A percentile compares a stretch with the other conserved stretches of the same genome.
phyloP scores from a whole-genome alignment of 2,113 vertebrate genomes.

The Rhynchomys soricoides region DNA sequence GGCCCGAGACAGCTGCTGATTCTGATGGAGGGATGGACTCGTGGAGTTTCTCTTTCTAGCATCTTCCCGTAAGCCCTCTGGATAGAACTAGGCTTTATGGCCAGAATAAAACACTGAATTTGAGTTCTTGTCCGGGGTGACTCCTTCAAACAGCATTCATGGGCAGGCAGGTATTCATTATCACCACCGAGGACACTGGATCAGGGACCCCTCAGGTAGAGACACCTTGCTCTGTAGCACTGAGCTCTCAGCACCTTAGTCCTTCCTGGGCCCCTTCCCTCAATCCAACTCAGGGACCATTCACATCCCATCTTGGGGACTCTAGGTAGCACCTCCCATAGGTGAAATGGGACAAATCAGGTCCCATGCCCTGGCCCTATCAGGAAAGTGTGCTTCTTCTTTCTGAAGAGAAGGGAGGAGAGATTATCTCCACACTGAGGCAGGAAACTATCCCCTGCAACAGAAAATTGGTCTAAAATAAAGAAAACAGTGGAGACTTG shows the following conservation, averaged over 20 bases:
- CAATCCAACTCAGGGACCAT: neutral
- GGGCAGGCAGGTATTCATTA: neutral
- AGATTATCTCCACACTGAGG: neutral
- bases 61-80: neutral
- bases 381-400: neutral
- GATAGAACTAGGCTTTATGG: neutral
- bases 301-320: neutral
- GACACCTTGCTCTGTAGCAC: neutral
- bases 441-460: neutral
- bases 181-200: neutral
- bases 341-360: neutral
- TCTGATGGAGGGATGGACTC: neutral
- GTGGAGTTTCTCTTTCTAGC: neutral
- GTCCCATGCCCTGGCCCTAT: neutral
- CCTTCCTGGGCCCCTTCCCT: neutral
- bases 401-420: neutral
- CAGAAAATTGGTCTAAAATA: neutral
- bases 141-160: neutral
- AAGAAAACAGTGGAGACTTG: neutral
- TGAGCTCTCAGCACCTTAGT: neutral
- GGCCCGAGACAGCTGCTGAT: neutral
- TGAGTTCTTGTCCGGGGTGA: neutral
- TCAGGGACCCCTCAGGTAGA: rapidly evolving
- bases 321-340: neutral
- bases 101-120: neutral